phyloP scores from a whole-genome alignment of 2,113 vertebrate genomes.

The Suncus etruscus region DNA sequence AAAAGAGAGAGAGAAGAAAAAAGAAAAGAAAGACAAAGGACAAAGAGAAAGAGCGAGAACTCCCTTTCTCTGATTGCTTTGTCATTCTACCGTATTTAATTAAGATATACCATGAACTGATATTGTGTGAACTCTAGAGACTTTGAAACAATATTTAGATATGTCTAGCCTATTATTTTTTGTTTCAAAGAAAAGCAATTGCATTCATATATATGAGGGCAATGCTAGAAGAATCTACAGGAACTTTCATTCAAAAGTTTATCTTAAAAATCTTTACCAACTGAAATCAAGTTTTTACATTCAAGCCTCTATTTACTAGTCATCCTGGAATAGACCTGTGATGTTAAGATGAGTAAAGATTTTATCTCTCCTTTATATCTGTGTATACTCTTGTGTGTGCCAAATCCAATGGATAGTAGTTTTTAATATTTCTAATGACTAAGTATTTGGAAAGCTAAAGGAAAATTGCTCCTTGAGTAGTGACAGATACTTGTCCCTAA shows the following conservation, averaged over 20 bases:
- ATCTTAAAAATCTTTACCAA: neutral
- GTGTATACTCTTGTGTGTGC: neutral
- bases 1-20: too few relatives aligned
- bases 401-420: too few relatives aligned
- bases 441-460: too few relatives aligned
- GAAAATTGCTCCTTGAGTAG: too few relatives aligned
- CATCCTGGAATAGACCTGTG: constrained; percentile 28
- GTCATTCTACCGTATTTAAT: neutral
- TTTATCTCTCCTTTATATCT: neutral
- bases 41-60: neutral
- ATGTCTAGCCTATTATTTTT: neutral
- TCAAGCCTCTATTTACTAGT: neutral
- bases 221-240: constrained; percentile 26
- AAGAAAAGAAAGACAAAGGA: too few relatives aligned
- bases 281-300: constrained; percentile 54
- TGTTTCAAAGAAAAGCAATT: constrained; percentile 21
- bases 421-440: too few relatives aligned
- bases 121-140: constrained; percentile 17
- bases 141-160: constrained; percentile 38
- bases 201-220: neutral
- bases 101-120: neutral
- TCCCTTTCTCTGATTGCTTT: neutral
- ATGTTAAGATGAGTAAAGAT: neutral
- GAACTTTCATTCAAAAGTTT: neutral
- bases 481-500: too few relatives aligned